Evolutionary conservation across 1,140 invertebrate genomes (phyloP).

Genomic region (Drosophila subobscura): DNA sequence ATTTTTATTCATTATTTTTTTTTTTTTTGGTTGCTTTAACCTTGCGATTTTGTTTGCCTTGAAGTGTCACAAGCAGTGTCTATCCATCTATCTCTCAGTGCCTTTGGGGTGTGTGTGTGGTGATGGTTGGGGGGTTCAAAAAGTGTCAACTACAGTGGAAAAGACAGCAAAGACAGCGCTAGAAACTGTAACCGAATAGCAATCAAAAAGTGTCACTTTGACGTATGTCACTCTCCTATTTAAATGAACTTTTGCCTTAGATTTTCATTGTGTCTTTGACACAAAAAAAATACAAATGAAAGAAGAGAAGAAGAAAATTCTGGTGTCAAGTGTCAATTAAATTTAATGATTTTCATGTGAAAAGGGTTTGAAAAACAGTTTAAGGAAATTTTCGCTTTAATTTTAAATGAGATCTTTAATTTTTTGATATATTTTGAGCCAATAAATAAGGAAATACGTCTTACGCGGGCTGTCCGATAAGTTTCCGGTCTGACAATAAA

Average conservation of each 20-base stretch:
- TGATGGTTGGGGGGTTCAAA: constrained; percentile 16
- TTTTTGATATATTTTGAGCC: too few species aligned
- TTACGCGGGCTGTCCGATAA: too few species aligned
- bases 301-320: background rate
- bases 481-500: too few species aligned
- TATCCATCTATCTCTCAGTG: background rate
- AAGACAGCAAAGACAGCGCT: constrained; percentile 38
- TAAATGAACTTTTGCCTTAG: constrained; percentile 63
- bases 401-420: too few species aligned
- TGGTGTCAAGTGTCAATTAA: constrained; percentile 9
- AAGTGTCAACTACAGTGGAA: constrained; percentile 58
- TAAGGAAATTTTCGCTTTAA: background rate
- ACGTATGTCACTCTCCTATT: constrained; percentile 70
- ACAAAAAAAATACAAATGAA: constrained; percentile 33
- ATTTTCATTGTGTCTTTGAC: constrained; percentile 48
- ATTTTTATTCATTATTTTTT: constrained; percentile 16
- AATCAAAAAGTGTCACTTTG: constrained; percentile 73
- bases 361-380: too few species aligned
- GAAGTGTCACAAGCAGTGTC: constrained; percentile 59
- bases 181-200: constrained; percentile 54
- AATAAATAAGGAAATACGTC: too few species aligned
- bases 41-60: constrained; percentile 62
- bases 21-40: constrained; percentile 37
- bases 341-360: background rate
- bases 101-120: background rate